Evolutionary conservation across 2,113 vertebrate species (phyloP).

Genomic region (Rhagologus leucostigma): DNA sequence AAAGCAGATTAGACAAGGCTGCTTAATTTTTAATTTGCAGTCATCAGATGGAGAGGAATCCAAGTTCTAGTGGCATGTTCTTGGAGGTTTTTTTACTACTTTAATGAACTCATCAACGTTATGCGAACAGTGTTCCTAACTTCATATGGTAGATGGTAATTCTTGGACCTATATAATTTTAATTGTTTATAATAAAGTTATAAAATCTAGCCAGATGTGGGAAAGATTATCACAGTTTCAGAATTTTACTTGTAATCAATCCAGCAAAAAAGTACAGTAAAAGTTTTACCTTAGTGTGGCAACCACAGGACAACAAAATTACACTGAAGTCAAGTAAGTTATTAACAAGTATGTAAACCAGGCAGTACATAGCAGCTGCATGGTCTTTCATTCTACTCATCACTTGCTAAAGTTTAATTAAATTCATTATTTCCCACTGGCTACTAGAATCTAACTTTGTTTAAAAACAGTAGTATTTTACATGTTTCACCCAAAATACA

Average conservation of each 20-base stretch:
- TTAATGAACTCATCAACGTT: not conserved
- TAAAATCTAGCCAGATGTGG: not conserved
- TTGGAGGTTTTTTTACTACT: not conserved
- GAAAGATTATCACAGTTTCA: not conserved
- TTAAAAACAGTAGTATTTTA: not conserved
- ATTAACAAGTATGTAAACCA: not conserved
- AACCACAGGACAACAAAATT: not conserved
- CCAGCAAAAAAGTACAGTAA: not conserved
- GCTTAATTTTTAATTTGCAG: slow-evolving; percentile 10
- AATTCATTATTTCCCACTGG: not conserved
- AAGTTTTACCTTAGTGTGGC: not conserved
- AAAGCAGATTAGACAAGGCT: not conserved
- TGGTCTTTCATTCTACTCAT: not conserved
- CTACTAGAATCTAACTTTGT: not conserved
- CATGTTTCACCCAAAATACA: not conserved
- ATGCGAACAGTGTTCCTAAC: not conserved
- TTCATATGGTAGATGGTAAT: not conserved
- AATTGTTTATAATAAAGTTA: not conserved
- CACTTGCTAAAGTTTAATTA: not conserved
- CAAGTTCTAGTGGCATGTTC: not conserved
- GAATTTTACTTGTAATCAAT: not conserved
- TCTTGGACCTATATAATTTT: not conserved
- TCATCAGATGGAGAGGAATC: not conserved
- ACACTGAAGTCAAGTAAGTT: accelerated
- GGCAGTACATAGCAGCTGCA: not conserved